Base-by-base conservation (phyloP, 2,888 invertebrate species). In the Oscheius myriophilus region DNA sequence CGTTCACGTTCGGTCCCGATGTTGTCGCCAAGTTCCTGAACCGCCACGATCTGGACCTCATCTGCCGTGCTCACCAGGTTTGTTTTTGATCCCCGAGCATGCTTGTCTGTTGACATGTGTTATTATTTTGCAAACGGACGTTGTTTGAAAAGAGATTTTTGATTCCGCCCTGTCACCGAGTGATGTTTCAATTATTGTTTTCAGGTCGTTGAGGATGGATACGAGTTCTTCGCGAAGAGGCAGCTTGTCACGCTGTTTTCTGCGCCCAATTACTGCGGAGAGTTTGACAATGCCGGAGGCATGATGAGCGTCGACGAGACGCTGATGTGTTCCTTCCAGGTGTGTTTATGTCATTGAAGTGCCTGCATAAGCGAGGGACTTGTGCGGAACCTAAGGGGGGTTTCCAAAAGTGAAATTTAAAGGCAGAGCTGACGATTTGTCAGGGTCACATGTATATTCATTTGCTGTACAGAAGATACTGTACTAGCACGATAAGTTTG, bases 261-360 rank as follows among this genome's bases (percentile, higher is more conserved):
- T n/a, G 96, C 96, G 53, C 96, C 96, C 39, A 96, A 96, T 88
- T 88, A 88, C 75, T 88, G 88, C 70, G 88, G 96, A n/a, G 95
- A 96, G 88, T 96, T 96, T 87, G 96, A 96, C 88, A 97, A 97
- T 87, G 96, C 97, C 62, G 97, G 97, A 67, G 97, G 96, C 73
- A 97, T 97, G 96, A 97, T 97, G 97, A 94, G 94, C 73, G 97
- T 98, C 42, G 97, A 97, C 88, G 96, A 97, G 88, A 94, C 96
- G 72, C 91, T 97, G 63, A 96, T 97, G 96, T 97, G 97, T 90
- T 96, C 96, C 82, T 97, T 97, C 90, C 97, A 97, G 93, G 95
- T 95, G 78, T 14, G 49, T 33, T 26, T 33, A 39, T 9, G 12
- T 58, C 43, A 14, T 43, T 43, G 14, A 43, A 43, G 14, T 12